Evolutionary conservation across 2,797 vertebrate species (phyloP), one percentile per base, ranked within the genome.

Genomic region (Adelosebastes latens): DNA sequence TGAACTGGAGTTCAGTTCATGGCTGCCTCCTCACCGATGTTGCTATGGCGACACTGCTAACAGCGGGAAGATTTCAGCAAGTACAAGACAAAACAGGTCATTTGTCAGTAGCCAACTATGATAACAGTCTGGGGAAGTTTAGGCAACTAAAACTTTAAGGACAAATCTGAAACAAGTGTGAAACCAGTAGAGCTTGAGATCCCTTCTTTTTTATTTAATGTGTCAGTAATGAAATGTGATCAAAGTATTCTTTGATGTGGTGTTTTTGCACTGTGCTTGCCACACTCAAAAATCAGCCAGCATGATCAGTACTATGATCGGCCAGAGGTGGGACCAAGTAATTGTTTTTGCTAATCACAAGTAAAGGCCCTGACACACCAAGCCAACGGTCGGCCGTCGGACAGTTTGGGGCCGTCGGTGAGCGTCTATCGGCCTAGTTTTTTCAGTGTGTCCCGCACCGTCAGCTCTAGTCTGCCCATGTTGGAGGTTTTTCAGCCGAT

Each of bases 1-100:
- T 0, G 0, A 16, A 75, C 55, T 52, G 25, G 25, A 66, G 59
- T 36, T 77, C 34, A 58, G 36, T 24, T 66, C 24, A 34, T 0
- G 2, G 59, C 10, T 9, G 5, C 62, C 61, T 79, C 20, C 2
- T 18, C 16, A 18, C 13, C 2, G 6, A 52, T 42, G 82, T 82
- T 88, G 62, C 77, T 29, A 72, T 83, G 81, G 58, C 3, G 29
- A 85, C 49, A 16, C 31, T 31, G 20, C 52, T 18, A 77, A 59
- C 12, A 20, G 34, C 1, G 9, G 42, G 4, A 9, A 60, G 61
- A 74, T 60, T 63, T 63, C 18, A 72, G 34, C n/a, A 5, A 52
- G n/a, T 14, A 6, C 6, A 3, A 52, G 27, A 69, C 27, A 53
- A 61, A 71, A 27, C 5, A 25, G 53, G 66, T 29, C 1, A 46